phyloP scores from a whole-genome alignment of 2,888 invertebrate species.

The Tubiluchus corallicola region DNA sequence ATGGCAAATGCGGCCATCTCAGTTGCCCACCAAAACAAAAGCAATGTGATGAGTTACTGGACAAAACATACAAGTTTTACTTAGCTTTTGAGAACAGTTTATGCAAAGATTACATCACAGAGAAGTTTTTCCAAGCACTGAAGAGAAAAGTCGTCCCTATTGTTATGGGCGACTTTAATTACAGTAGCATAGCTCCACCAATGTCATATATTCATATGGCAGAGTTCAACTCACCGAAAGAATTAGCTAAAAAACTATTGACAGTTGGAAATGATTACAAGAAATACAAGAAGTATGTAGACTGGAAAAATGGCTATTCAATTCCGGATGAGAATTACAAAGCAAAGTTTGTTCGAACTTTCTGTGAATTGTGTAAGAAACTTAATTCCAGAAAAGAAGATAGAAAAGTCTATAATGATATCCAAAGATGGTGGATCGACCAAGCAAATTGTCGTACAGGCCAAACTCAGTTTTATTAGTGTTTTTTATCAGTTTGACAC shows the following conservation, averaged over 20 bases:
- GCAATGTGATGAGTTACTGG: neutral
- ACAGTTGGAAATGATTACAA: too few species aligned
- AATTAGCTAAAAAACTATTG: too few species aligned
- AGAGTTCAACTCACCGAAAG: neutral
- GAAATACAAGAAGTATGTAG: too few species aligned
- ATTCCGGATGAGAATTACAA: too few species aligned
- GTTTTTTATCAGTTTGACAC: too few species aligned
- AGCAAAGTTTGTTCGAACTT: neutral
- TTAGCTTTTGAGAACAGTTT: conserved; percentile 1
- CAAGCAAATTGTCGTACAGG: neutral
- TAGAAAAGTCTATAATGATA: neutral
- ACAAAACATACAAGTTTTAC: neutral
- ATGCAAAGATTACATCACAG: too few species aligned
- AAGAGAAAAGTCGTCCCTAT: neutral
- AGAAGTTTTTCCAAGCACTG: neutral
- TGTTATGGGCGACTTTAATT: conserved; percentile 1
- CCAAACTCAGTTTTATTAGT: too few species aligned
- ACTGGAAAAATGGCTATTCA: too few species aligned
- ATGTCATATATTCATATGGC: neutral
- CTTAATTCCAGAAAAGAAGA: neutral
- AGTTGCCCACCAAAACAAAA: too few species aligned
- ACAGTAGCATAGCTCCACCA: too few species aligned
- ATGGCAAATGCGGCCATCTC: neutral
- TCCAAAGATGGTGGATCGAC: neutral
- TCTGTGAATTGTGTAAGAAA: neutral